These are phyloP conservation scores for Vesta saturnalis DNA, from an alignment of 2,888 invertebrate genomes.

Conservation along the genomic window DNA sequence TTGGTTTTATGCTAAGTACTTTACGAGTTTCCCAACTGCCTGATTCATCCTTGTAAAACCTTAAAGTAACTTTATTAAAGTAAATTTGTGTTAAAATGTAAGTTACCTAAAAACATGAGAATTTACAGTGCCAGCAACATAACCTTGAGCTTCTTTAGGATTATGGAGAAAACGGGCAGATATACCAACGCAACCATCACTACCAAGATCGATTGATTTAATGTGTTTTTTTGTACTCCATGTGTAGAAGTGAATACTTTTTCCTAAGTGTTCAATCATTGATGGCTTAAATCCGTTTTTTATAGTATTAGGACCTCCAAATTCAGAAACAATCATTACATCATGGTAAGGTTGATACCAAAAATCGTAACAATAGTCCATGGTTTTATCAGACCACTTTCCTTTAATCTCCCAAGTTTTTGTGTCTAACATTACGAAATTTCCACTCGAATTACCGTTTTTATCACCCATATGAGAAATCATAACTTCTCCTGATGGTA, in stretches of 20 bases:
- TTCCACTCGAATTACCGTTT: constrained; percentile 83
- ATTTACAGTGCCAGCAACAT: constrained; percentile 87
- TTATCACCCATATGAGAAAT: constrained; percentile 94
- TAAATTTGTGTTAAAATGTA: not conserved
- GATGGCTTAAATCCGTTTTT: constrained; percentile 71
- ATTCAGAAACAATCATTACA: constrained; percentile 90
- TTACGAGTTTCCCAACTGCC: constrained; percentile 82
- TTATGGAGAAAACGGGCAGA: constrained; percentile 95
- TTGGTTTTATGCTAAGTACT: constrained; percentile 85
- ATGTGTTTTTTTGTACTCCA: constrained; percentile 84
- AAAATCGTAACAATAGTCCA: constrained; percentile 91
- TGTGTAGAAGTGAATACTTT: constrained; percentile 85
- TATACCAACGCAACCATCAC: constrained; percentile 87
- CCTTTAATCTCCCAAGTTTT: constrained; percentile 76
- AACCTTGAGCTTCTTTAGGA: constrained; percentile 86
- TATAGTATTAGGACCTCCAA: constrained; percentile 89
- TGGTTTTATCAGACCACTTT: constrained; percentile 80
- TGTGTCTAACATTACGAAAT: constrained; percentile 88
- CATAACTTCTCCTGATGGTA: constrained; percentile 93
- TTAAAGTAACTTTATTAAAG: constrained; percentile 51
- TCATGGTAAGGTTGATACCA: constrained; percentile 98
- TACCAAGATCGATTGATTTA: constrained; percentile 88
- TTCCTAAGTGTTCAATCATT: constrained; percentile 77
- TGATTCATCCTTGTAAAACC: constrained; percentile 72
- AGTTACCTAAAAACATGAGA: constrained; percentile 81